Conservation (phyloP, 2,797 vertebrate species). For the Melanotaenia nigrans region DNA sequence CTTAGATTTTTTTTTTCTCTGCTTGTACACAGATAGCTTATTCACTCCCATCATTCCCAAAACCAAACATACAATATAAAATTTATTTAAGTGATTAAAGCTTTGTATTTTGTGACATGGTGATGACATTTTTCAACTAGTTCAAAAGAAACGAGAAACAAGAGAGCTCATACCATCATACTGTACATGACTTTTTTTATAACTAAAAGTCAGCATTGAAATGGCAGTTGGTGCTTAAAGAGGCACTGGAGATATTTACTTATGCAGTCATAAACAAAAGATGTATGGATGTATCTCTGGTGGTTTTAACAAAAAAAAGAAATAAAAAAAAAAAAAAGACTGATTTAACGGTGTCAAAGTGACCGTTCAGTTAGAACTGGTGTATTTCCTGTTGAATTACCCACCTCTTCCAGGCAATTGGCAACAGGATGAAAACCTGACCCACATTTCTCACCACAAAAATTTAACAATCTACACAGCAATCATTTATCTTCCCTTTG, state of each 20-base stretch:
- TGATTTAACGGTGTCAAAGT: slow-evolving; percentile 17
- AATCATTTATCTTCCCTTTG: slow-evolving; percentile 75
- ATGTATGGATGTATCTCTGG: too few species aligned
- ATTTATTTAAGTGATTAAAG: not conserved
- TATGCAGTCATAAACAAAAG: too few species aligned
- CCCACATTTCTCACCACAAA: slow-evolving; percentile 83
- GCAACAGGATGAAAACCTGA: slow-evolving; percentile 82
- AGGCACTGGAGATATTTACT: too few species aligned
- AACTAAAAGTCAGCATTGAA: not conserved
- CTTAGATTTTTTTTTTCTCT: too few species aligned
- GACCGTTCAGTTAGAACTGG: slow-evolving; percentile 64
- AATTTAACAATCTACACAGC: slow-evolving; percentile 78
- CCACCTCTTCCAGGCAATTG: slow-evolving; percentile 79
- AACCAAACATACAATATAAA: too few species aligned
- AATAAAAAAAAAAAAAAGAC: not conserved
- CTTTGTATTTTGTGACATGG: not conserved
- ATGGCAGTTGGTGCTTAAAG: not conserved
- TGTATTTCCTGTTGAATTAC: slow-evolving; percentile 85
- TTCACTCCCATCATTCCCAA: too few species aligned
- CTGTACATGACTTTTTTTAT: not conserved
- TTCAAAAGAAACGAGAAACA: not conserved
- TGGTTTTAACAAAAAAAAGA: too few species aligned
- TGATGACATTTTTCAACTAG: not conserved
- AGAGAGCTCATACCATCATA: not conserved
- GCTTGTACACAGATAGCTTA: too few species aligned